phyloP scores from a whole-genome alignment of 2,113 vertebrate genomes.

The Rattus norvegicus region GRCr8 NC_086025.1:60466501-60467000 shows the following conservation, averaged over 20 bases:
- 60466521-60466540: neutral
- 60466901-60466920: neutral
- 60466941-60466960: neutral
- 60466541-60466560: neutral
- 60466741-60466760: neutral
- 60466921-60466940: neutral
- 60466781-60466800: neutral
- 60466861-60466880: neutral
- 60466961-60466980: conserved; percentile 9
- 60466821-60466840: neutral
- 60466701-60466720: neutral
- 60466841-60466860: neutral
- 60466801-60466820: neutral
- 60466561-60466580: neutral
- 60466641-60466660: neutral
- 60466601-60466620: neutral
- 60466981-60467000: neutral
- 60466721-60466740: neutral
- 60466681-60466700: neutral
- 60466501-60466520: neutral
- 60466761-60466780: neutral
- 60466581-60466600: neutral
- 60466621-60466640: neutral
- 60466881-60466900: neutral
- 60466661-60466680: neutral